Base-by-base conservation (phyloP, 2,113 vertebrate species). In the Monarcha castaneiventris region DNA sequence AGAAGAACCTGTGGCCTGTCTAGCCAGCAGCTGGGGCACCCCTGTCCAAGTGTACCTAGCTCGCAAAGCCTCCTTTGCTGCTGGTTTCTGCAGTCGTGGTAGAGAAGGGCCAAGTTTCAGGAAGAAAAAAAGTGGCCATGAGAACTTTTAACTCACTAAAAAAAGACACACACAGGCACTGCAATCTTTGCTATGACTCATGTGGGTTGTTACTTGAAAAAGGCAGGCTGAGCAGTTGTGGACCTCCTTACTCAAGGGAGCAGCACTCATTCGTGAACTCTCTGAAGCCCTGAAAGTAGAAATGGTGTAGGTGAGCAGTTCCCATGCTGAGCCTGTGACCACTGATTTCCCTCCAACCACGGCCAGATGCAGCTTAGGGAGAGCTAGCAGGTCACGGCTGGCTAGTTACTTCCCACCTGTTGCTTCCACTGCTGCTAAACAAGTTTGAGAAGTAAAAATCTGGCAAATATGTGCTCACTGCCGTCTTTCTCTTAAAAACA, bases 131-230 rank as follows among this genome's bases (percentile, higher is more conserved):
- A 67, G 64, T 43, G 52, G 48, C 90, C 58, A 71, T 75, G 79
- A 93, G 90, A 94, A 95, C 72, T 96, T 92, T 8, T 43, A 96
- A 84, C 76, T 84, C 52, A 35, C 93, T 96, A 86, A 94, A 94
- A 92, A 91, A 92, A 95, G 90, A 81, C 68, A 66, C 27, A 81
- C 68, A 66, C 27, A 88, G 56, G 43, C 68, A 61, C 55, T 78
- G 85, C 75, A 85, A 49, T 95, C 92, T 93, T 90, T 96, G 72
- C 64, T 90, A 71, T 96, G 96, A 96, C 76, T 97, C 95, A 96
- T 90, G 76, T 74, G 64, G 79, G 68, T 86, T 88, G 79, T 52
- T 93, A 30, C 23, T 79, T 81, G 88, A 74, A 84, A 75, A 56
- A 94, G 67, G 22, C 55, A 77, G 87, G 59, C 72, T 72, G 72